phyloP scores from a whole-genome alignment of 2,797 vertebrate species.

The Eulemur rubriventer region DNA sequence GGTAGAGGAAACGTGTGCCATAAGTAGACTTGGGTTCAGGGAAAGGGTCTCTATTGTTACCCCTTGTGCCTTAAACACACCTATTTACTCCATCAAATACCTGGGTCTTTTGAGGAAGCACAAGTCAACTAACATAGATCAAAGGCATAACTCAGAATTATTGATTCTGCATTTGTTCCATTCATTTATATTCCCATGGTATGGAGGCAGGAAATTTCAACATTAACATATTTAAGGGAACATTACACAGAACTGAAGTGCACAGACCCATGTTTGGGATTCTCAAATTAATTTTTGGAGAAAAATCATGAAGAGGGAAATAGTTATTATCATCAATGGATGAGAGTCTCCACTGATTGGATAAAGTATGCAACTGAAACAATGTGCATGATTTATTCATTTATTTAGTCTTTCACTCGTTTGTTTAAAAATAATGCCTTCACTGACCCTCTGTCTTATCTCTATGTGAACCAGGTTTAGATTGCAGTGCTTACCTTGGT shows the following conservation, averaged over 20 bases:
- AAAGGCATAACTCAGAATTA: neutral
- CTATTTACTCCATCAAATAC: neutral
- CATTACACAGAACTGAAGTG: neutral
- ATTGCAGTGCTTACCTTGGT: neutral
- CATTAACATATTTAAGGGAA: neutral
- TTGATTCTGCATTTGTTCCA: neutral
- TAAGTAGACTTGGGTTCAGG: neutral
- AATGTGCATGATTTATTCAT: neutral
- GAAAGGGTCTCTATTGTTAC: neutral
- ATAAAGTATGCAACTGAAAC: neutral
- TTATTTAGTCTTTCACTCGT: neutral
- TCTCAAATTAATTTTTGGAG: neutral
- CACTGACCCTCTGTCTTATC: neutral
- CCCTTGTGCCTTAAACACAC: accelerated
- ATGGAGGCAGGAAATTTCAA: neutral
- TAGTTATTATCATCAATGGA: neutral
- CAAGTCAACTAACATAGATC: neutral
- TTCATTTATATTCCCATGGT: neutral
- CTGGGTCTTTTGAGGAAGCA: neutral
- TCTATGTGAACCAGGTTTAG: neutral
- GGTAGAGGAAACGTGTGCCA: neutral
- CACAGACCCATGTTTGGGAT: neutral
- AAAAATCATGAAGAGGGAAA: neutral
- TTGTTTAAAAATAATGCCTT: neutral
- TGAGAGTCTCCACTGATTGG: neutral